A percentile compares a stretch with the other conserved stretches of the same genome.
Evolutionary conservation across 2,113 vertebrate genomes (phyloP).

Genomic region (Pelmatolapia mariae): DNA sequence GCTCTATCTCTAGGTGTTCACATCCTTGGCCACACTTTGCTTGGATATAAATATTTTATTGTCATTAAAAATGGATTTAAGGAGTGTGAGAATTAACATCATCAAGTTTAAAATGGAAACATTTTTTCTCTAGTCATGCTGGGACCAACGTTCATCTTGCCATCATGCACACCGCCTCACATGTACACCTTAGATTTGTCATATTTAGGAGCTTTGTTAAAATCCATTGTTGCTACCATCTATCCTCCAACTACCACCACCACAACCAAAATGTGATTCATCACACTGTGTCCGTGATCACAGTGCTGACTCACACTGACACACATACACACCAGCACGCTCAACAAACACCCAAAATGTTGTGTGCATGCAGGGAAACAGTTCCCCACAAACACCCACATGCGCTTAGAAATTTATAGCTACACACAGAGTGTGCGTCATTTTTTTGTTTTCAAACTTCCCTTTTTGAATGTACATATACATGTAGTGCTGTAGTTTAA

Average conservation of each 20-base stretch:
- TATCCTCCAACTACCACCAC: slow-evolving; percentile 11
- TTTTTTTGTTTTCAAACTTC: background rate
- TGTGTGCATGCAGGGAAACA: background rate
- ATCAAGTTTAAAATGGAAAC: background rate
- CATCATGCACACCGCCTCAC: background rate
- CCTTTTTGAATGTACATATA: background rate
- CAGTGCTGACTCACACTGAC: slow-evolving; percentile 51
- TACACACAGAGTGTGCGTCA: background rate
- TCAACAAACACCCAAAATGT: background rate
- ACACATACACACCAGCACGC: background rate
- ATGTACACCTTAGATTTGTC: background rate
- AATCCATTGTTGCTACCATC: slow-evolving; percentile 7
- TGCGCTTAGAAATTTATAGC: background rate
- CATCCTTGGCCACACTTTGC: background rate
- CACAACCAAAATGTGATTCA: slow-evolving; percentile 42
- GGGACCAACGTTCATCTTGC: background rate
- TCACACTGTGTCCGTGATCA: slow-evolving; percentile 22
- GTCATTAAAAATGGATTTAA: background rate
- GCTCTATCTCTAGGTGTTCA: background rate
- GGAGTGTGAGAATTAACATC: background rate
- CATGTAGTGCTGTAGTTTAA: background rate
- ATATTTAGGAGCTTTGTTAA: slow-evolving; percentile 16
- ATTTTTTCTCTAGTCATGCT: background rate
- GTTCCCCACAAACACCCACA: background rate
- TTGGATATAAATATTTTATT: background rate